Percentiles rank a stretch among this genome's conserved stretches.
Evolutionary conservation across 2,797 vertebrate species (phyloP).

Genomic region (Anisognathus igniventris): DNA sequence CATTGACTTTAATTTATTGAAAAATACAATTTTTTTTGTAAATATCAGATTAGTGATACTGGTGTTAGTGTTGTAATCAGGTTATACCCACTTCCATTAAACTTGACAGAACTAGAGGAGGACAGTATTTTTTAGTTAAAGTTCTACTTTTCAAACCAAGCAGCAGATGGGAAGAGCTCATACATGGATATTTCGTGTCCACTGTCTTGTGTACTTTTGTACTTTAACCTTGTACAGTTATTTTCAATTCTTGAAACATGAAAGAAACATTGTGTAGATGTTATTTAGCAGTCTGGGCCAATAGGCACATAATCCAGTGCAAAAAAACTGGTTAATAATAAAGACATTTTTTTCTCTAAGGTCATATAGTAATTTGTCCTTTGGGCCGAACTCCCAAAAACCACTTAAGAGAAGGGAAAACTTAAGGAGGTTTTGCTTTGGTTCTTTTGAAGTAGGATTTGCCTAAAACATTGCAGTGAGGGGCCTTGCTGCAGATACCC

Average conservation of each 20-base stretch:
- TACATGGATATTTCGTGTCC: conserved; percentile 79
- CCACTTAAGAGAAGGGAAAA: background rate
- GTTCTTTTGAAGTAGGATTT: background rate
- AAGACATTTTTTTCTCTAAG: conserved; percentile 74
- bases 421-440: background rate
- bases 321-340: conserved; percentile 78
- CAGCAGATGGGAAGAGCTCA: conserved; percentile 73
- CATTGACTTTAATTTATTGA: conserved; percentile 96
- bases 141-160: conserved; percentile 77
- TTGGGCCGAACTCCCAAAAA: background rate
- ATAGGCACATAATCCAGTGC: conserved; percentile 77
- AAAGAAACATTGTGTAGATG: conserved; percentile 83
- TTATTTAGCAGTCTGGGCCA: conserved; percentile 78
- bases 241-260: conserved; percentile 85
- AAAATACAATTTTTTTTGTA: conserved; percentile 86
- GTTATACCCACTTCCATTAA: conserved; percentile 83
- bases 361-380: conserved; percentile 38
- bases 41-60: conserved; percentile 87
- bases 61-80: conserved; percentile 86
- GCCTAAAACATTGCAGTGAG: background rate
- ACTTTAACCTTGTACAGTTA: conserved; percentile 86
- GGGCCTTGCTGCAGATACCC: background rate
- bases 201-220: conserved; percentile 84
- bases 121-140: conserved; percentile 79
- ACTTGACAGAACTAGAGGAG: conserved; percentile 76